Evolutionary conservation across 2,888 invertebrate species (phyloP), one percentile per base, ranked within the genome.

Genomic region (Habroteleia sp.): DNA sequence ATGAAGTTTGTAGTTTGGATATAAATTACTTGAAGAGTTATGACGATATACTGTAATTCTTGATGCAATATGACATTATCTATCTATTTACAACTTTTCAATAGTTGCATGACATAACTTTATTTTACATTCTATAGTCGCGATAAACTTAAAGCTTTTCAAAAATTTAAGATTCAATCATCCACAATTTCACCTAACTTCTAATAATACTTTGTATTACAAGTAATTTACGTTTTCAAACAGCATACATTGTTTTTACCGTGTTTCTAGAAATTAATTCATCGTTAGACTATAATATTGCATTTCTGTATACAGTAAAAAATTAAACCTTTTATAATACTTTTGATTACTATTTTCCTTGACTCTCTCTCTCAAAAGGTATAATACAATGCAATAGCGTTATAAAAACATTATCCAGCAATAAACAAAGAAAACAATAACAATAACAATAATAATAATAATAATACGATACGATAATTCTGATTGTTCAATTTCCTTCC

Each of bases 401-500:
- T n/a, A n/a, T n/a, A n/a, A n/a, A 3, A 20, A 20, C 4, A 20
- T 20, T 20, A 20, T 3, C 20, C 6, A 6, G 7, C 13, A 14
- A 14, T 2, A 7, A 37, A 14, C 3, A n/a, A 25, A 25, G 14
- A 25, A 37, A 25, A 10, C 2, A 14, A 7, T 25, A 29, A 41
- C 42, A 42, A 13, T 8, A 42, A 11, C 5, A 13, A 16, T 16
- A 23, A 50, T 16, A 31, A 50, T 29, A 44, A 65, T 65, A 63
- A 41, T 17, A 7, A 29, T 42, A 31, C n/a, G 29, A 48, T 29
- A 65, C 35, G 60, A 20, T 63, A 56, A 58, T 60, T 33, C 46
- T 60, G 72, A 76, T 76, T 76, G 68, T 68, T 52, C 71, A 62
- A 72, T 72, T 68, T 56, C 69, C 58, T 69, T 74, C 37, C 39